Conservation (phyloP, 2,113 vertebrate genomes). For the Neoarius graeffei region DNA sequence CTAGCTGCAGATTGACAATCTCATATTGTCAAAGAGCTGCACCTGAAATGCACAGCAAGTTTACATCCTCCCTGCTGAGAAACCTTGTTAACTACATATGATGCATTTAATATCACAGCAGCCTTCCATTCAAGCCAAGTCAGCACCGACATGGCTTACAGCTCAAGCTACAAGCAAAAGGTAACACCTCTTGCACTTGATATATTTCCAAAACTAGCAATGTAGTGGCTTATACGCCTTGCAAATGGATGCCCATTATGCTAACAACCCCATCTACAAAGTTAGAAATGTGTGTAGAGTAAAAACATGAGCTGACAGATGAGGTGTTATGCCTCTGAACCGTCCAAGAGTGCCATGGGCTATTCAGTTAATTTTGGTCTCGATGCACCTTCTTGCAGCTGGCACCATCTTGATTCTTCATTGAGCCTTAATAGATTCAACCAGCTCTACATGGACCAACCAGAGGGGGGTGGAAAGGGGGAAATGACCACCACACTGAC, state of each 20-base stretch:
- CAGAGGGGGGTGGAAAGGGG: constrained; percentile 2
- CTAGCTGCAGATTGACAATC: neutral
- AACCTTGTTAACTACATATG: constrained; percentile 8
- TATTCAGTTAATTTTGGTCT: constrained; percentile 45
- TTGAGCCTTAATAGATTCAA: constrained; percentile 48
- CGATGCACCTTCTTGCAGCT: constrained; percentile 30
- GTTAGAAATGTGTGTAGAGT: constrained; percentile 7
- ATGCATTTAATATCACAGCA: constrained; percentile 27
- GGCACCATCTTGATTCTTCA: constrained; percentile 49
- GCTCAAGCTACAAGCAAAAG: neutral
- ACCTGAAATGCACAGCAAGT: neutral
- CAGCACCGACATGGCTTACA: neutral
- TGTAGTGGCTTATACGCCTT: neutral
- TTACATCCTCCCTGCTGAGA: constrained; percentile 20
- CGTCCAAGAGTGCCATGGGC: neutral
- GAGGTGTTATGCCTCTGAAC: constrained; percentile 15
- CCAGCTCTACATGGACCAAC: constrained; percentile 40
- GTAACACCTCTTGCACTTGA: neutral
- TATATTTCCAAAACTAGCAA: neutral
- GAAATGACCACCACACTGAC: constrained; percentile 42
- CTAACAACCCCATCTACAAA: neutral
- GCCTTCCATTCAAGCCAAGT: neutral
- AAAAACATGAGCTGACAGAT: constrained; percentile 27
- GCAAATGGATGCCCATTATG: neutral
- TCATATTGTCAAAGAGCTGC: neutral